phyloP scores from a whole-genome alignment of 1,140 invertebrate genomes.

The Galendromus occidentalis region DNA sequence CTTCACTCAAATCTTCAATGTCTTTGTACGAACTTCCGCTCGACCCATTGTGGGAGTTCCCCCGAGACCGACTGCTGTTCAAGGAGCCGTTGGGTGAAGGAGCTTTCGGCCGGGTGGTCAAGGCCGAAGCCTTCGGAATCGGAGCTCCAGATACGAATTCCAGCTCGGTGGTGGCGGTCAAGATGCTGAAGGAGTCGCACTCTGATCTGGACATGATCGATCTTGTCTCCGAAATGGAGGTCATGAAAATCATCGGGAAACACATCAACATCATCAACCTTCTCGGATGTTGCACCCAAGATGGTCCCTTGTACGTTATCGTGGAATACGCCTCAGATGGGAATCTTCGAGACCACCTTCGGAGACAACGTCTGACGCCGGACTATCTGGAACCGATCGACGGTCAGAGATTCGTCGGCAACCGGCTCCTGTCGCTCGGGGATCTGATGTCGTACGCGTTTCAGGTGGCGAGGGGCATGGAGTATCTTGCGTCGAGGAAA shows the following conservation, averaged over 20 bases:
- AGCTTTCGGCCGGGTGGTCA: constrained; percentile 80
- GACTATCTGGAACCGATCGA: constrained; percentile 43
- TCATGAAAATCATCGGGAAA: constrained; percentile 97
- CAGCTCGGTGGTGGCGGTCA: constrained; percentile 70
- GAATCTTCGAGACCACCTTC: constrained; percentile 79
- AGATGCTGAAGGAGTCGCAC: constrained; percentile 97
- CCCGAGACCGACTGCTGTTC: constrained; percentile 47
- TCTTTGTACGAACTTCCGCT: constrained; percentile 83
- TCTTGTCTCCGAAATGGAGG: constrained; percentile 90
- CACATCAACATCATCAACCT: constrained; percentile 95
- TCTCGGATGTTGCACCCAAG: constrained; percentile 84
- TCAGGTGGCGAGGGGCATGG: constrained; percentile 91
- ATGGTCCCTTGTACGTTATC: constrained; percentile 78
- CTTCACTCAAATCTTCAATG: constrained; percentile 41
- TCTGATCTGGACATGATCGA: constrained; percentile 91
- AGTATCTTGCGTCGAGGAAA: constrained; percentile 78
- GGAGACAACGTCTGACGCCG: constrained; percentile 50
- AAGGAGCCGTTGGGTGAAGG: constrained; percentile 74
- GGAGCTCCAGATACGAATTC: constrained; percentile 35
- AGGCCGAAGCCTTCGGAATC: constrained; percentile 53
- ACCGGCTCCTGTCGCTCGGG: constrained; percentile 13
- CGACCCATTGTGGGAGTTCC: constrained; percentile 76
- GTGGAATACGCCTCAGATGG: constrained; percentile 88
- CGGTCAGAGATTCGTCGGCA: constrained; percentile 17
- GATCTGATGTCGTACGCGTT: constrained; percentile 88